Percentiles rank a stretch among this genome's conserved stretches.
Conservation (phyloP, 2,113 vertebrate species). For the Periophthalmodon schlosseri region DNA sequence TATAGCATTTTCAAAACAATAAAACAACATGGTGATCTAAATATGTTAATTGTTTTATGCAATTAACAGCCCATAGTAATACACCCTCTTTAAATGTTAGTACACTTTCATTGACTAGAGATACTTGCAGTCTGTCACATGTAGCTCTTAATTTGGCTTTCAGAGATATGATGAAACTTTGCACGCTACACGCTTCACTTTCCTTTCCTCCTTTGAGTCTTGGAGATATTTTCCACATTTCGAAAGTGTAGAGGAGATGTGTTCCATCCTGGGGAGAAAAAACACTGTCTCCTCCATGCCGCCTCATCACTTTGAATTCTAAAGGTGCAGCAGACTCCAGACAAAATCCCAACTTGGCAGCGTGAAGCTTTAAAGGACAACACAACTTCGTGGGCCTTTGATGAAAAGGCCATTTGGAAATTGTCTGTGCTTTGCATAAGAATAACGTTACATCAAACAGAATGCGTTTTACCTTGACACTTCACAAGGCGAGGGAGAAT, state of each 20-base stretch:
- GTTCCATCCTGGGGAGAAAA: constrained; percentile 13
- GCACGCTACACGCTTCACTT: neutral
- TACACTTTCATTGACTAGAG: neutral
- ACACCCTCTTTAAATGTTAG: neutral
- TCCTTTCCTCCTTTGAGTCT: neutral
- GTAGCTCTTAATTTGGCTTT: constrained; percentile 24
- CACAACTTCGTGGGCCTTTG: constrained; percentile 18
- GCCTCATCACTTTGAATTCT: constrained; percentile 35
- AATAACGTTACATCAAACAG: constrained; percentile 12
- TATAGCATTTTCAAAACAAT: too few species aligned
- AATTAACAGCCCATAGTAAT: neutral
- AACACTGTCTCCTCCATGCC: neutral
- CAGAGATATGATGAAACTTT: constrained; percentile 18
- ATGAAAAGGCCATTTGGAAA: constrained; percentile 45
- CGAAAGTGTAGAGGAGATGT: constrained; percentile 1
- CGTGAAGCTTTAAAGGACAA: constrained; percentile 31
- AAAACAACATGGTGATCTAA: too few species aligned
- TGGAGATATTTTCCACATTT: constrained; percentile 8
- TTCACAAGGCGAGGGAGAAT: neutral
- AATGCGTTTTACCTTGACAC: constrained; percentile 1
- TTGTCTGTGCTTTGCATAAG: neutral
- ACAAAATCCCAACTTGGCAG: constrained; percentile 31
- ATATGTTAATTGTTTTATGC: too few species aligned
- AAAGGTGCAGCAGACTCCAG: constrained; percentile 21
- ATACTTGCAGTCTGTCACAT: neutral